Base-by-base conservation (phyloP, 1,140 invertebrate species). In the Condylostylus longicornis region DNA sequence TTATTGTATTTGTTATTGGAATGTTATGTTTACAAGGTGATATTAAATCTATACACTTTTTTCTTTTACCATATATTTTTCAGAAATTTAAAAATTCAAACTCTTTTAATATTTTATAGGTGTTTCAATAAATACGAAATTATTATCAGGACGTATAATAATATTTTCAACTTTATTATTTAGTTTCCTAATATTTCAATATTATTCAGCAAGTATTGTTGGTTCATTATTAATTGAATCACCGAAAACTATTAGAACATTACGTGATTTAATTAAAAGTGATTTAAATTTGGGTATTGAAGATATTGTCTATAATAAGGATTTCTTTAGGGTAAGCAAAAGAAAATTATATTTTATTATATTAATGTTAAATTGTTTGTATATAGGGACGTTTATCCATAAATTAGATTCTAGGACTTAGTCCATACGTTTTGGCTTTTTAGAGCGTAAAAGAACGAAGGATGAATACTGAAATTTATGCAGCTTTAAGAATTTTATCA, bases 131-230 rank as follows among this genome's bases (percentile, higher is more conserved):
- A 58, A 61, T 32, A 63, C 67, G 10, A 47, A 45, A 13, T 61
- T 69, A 2, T 53, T 60, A 22, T 68, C 72, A 7, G 67, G 71
- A n/a, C 68, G 72, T 25, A 63, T 76, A 14, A 55, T 74, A 10
- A 69, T 72, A 2, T 62, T 77, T 13, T 69, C 69, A 0, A 67
- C 73, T 7, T 70, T 79, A 36, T 32, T 78, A 0, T 77, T 76
- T 58, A 67, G 72, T 0, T 51, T 76, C 34, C 61, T 71, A 14
- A 50, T 78, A 9, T 77, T 72, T 54, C 76, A 79, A 49, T 81
- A 77, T 46, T 82, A 81, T 51, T 78, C 76, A 15, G 79, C 76
- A 0, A 75, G 68, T 41, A 74, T 83, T 38, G 77, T 82, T 2
- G 77, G 77, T 6, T 73, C 72, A 2, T 53, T 82, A n/a, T 54